These are phyloP conservation scores for Scotopteryx bipunctaria DNA, from an alignment of 2,888 invertebrate species.

Conservation along the genomic window DNA sequence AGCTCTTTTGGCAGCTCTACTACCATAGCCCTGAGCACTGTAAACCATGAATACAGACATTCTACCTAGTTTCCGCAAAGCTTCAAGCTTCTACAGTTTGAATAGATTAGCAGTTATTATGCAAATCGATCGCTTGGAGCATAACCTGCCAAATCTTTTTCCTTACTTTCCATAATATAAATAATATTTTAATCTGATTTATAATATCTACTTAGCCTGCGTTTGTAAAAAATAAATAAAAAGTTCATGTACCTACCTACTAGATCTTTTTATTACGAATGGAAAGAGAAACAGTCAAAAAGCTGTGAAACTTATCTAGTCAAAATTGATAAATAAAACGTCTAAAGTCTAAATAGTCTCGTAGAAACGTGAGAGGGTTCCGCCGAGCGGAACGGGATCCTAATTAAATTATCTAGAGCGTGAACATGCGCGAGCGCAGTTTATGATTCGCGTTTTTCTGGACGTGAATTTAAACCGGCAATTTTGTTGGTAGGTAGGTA, in stretches of 20 bases:
- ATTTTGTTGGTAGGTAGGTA: conserved; percentile 45
- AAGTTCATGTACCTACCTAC: not conserved
- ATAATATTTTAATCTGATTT: not conserved
- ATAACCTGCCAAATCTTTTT: conserved; percentile 1
- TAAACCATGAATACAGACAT: too few species aligned
- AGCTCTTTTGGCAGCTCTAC: too few species aligned
- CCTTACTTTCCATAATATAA: not conserved
- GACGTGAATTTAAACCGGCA: conserved; percentile 50
- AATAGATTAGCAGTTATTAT: conserved; percentile 3
- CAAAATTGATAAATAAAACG: not conserved
- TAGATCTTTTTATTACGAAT: too few species aligned
- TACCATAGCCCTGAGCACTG: too few species aligned
- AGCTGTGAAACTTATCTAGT: not conserved
- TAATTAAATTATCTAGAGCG: conserved; percentile 80
- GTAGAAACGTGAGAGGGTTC: conserved; percentile 69
- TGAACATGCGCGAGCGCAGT: conserved; percentile 63
- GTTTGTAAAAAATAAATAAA: too few species aligned
- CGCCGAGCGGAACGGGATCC: conserved; percentile 74
- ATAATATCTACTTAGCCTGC: too few species aligned
- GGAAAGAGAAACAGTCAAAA: too few species aligned
- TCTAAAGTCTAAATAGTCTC: conserved; percentile 55
- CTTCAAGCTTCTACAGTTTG: not conserved
- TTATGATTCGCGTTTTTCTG: conserved; percentile 57
- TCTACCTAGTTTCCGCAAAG: not conserved
- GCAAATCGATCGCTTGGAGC: conserved; percentile 11